Base-by-base conservation (phyloP, 2,797 vertebrate species). In the Acipenser oxyrinchus region DNA sequence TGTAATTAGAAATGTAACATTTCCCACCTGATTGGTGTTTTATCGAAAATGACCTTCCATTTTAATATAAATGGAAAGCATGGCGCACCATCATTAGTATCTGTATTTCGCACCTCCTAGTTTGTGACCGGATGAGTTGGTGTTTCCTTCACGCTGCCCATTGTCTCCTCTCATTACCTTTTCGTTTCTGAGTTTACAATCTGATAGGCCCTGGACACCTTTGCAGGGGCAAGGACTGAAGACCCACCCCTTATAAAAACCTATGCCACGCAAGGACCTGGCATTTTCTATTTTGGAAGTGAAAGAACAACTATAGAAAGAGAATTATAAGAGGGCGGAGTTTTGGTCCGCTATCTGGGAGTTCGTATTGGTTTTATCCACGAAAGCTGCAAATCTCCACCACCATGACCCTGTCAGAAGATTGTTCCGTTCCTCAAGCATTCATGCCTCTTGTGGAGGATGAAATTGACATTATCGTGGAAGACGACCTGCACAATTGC, bases 181-280 rank as follows among this genome's bases (percentile, higher is more conserved):
- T 79, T 85, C 85, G 53, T 81, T 63, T 67, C 84, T 55, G 81
- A 74, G 68, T 71, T 75, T 64, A 73, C 48, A 62, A 74, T 85
- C 85, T 87, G 84, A 90, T 91, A 88, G 89, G 90, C 82, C 72
- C 37, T 75, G 73, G 69, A 76, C 77, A 75, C 77, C 78, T 80
- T 83, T 81, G 7, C 81, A 77, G 81, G 82, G 69, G 65, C 64
- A 74, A 74, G 68, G 60, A 66, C 65, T 70, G 74, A 71, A 74
- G 70, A 66, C 70, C 64, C 70, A 76, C 69, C 58, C 67, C 57
- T 75, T 66, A 65, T 84, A 88, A 90, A 88, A 85, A 86, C 69
- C 74, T 68, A 58, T 51, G 62, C 70, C 76, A 69, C 72, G 68
- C 72, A 48, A 59, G 7, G 63, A 50, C 10, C 49, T 71, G 62